Base-by-base conservation (phyloP, 1,140 invertebrate genomes). In the Plectus sambesii region DNA sequence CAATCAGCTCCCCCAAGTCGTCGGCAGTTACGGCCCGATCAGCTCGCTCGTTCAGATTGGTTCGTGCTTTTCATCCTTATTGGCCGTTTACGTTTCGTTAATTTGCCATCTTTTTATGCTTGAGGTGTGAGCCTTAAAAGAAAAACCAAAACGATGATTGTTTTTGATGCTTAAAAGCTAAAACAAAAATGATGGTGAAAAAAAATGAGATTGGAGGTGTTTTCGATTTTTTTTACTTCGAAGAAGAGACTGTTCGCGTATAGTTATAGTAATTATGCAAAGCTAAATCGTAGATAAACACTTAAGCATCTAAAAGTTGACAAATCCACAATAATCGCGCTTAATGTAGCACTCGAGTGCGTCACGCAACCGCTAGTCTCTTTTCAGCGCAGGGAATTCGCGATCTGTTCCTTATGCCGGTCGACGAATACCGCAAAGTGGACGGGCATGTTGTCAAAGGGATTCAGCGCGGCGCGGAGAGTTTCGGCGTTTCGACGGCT, bases 361-460 rank as follows among this genome's bases (percentile, higher is more conserved):
- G 26, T 50, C 33, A 12, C 22, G 20, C 47, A 29, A 8, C 30
- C 49, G 46, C 36, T 56, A 46, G 40, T 62, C 51, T 50, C 41
- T 56, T 70, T 73, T 6, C 61, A 89, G 85, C 87, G 68, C 84
- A 89, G 71, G 92, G 92, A 6, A 79, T 97, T 53, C 78, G 81
- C 56, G 90, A 97, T 73, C 72, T 98, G 42, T 83, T 98, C 62
- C 85, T 84, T 79, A 70, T 94, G 56, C 92, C 92, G 19, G 83
- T 96, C 58, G 86, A 93, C 70, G 90, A 97, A 71, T 96, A 96
- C 73, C 82, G 87, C 61, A 87, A 85, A 70, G 46, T 42, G 38
- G 92, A 98, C 74, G 88, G 90, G 0, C 76, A 88, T 42, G 82
- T 98, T 25, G 82, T 94, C 5, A 78, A 87, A 44, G 92, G 92